Base-by-base conservation (phyloP, 2,888 invertebrate species). In the Drosophila barbarae region DNA sequence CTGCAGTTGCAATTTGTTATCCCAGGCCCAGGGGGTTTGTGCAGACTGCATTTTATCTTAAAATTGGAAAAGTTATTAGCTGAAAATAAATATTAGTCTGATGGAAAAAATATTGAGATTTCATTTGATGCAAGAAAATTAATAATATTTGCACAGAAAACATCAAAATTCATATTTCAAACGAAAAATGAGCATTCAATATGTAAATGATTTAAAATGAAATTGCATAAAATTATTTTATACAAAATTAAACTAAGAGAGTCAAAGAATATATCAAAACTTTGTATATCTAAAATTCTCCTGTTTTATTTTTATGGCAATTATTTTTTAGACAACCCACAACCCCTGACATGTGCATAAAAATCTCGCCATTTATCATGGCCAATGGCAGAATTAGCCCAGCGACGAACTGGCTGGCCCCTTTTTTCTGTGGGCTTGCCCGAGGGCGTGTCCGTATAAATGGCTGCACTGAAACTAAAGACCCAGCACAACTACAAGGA, bases 361-460 rank as follows among this genome's bases (percentile, higher is more conserved):
- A 60, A 35, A 15, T 23, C 30, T 12, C 4, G 52, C 74, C 73
- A 80, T 84, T 83, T 76, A 80, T 82, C 85, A 73, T 73, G 71
- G 53, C 39, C 64, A 71, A 59, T 67, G 67, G 63, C 69, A 56
- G 74, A 79, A 76, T 72, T 80, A 77, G 69, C 65, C 49, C 58
- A 65, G 54, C 36, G 44, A 46, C 39, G 36, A 23, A 54, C 58
- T 67, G 50, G 50, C 44, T 51, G 52, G 21, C 47, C 39, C 10
- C 23, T 50, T 47, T 34, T 54, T 54, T 44, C 35, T 46, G 54
- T 58, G 75, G 80, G 80, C 75, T 73, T 71, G 21, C 56, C 54
- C 2, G 44, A 23, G 32, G 78, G 83, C 73, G 74, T 74, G 49
- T 47, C 63, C 35, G 34, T 47, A 67, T 64, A 74, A 81, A 69